Percentiles rank a stretch among this genome's conserved stretches.
These are phyloP conservation scores for Cassiopea andromeda DNA, from an alignment of 30 jellyfish, hydroid and myxozoan genomes.

Conservation along the genomic window DNA sequence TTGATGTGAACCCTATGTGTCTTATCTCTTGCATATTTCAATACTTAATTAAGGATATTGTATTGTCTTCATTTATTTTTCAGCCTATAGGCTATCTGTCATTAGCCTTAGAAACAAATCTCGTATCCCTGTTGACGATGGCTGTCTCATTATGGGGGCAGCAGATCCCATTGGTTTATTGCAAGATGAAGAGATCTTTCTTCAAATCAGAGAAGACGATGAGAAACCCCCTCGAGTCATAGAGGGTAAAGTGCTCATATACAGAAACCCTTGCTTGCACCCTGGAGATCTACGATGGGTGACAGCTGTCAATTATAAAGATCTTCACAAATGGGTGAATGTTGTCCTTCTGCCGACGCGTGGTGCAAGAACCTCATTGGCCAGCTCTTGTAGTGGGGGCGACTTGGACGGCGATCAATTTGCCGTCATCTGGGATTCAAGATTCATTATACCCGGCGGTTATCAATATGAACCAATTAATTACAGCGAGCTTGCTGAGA, in stretches of 20 bases:
- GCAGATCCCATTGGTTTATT: conserved; percentile 79
- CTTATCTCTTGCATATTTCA: too few species aligned
- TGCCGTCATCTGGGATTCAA: conserved; percentile 87
- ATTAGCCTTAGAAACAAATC: conserved; percentile 54
- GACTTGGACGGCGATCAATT: conserved; percentile 92
- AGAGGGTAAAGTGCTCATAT: conserved; percentile 59
- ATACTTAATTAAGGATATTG: too few species aligned
- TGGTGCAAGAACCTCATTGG: conserved; percentile 39
- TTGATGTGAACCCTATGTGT: too few species aligned
- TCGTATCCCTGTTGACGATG: conserved; percentile 72
- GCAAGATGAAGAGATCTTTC: conserved; percentile 70
- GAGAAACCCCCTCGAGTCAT: conserved; percentile 13
- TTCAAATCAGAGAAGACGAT: conserved; percentile 40
- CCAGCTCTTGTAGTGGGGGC: conserved; percentile 90
- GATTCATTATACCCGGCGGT: conserved; percentile 54
- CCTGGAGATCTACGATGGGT: conserved; percentile 91
- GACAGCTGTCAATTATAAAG: conserved; percentile 57
- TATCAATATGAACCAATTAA: conserved; percentile 23
- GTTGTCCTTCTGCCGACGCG: conserved; percentile 74
- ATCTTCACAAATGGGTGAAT: conserved; percentile 46
- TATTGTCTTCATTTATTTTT: not conserved
- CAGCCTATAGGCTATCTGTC: conserved; percentile 60
- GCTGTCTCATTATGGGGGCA: conserved; percentile 78
- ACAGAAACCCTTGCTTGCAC: conserved; percentile 86
- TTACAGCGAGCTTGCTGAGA: conserved; percentile 55